phyloP scores from a whole-genome alignment of 1,140 invertebrate genomes.

The Meloidogyne floridensis region DNA sequence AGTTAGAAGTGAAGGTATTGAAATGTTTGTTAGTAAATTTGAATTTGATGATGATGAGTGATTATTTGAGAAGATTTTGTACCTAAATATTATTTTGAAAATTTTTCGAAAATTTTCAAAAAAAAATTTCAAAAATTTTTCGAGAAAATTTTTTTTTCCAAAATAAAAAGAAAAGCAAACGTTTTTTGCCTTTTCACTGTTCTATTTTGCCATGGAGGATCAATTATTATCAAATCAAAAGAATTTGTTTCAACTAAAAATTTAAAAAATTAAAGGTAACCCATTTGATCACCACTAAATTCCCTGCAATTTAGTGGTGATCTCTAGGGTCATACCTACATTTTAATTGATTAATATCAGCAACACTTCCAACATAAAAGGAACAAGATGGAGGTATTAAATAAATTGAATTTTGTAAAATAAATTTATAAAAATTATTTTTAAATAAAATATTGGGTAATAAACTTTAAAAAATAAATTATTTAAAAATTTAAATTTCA shows the following conservation, averaged over 20 bases:
- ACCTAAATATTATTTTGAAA: slow-evolving; percentile 35
- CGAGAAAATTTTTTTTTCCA: too few species aligned
- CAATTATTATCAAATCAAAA: slow-evolving; percentile 82
- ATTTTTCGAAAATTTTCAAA: background rate
- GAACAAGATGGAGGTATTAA: slow-evolving; percentile 1
- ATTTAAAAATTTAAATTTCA: too few species aligned
- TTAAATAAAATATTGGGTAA: background rate
- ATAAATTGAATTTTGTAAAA: background rate
- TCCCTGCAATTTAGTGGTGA: background rate
- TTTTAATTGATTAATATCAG: background rate
- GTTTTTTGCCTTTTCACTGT: slow-evolving; percentile 73
- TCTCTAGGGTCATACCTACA: background rate
- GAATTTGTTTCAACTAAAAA: slow-evolving; percentile 49
- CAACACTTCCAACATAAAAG: slow-evolving; percentile 19
- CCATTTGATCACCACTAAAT: too few species aligned
- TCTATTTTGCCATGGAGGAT: slow-evolving; percentile 92
- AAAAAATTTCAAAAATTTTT: background rate
- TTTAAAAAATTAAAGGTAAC: background rate
- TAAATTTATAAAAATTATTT: background rate
- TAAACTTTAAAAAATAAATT: background rate
- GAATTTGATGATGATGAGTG: background rate
- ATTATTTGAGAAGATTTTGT: slow-evolving; percentile 29
- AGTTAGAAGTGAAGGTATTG: slow-evolving; percentile 22
- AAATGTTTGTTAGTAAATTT: slow-evolving; percentile 18
- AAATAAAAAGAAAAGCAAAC: slow-evolving; percentile 66